These are phyloP conservation scores for Ctenoplectra terminalis DNA, from an alignment of 1,140 invertebrate species.

Conservation along the genomic window DNA sequence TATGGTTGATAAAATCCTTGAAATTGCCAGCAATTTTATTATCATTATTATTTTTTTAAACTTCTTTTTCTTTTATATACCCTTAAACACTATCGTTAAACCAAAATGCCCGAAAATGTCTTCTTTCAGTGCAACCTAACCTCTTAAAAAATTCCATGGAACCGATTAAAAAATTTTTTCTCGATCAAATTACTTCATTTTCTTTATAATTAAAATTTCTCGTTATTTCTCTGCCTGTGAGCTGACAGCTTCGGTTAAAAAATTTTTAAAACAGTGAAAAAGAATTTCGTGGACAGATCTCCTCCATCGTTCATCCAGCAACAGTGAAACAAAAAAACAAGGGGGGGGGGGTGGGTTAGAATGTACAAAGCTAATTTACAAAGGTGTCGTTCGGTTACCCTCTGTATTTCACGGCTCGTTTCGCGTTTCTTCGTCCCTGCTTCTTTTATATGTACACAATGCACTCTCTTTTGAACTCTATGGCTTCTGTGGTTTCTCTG, in stretches of 20 bases:
- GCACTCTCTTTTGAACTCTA: slow-evolving; percentile 46
- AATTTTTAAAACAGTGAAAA: neutral
- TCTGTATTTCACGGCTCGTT: slow-evolving; percentile 38
- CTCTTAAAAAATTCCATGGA: neutral
- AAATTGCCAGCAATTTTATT: slow-evolving; percentile 39
- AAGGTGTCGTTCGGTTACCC: slow-evolving; percentile 54
- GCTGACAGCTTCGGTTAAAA: neutral
- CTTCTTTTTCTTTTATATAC: neutral
- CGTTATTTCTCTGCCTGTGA: neutral
- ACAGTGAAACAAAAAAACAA: slow-evolving; percentile 32
- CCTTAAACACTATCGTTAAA: slow-evolving; percentile 8
- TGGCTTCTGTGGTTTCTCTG: slow-evolving; percentile 35
- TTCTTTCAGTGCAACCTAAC: neutral
- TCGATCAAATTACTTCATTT: neutral
- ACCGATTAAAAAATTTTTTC: neutral
- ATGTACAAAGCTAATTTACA: slow-evolving; percentile 61
- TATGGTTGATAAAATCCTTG: slow-evolving; percentile 22
- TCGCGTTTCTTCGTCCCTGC: slow-evolving; percentile 38
- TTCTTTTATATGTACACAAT: slow-evolving; percentile 55
- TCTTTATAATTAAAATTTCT: too few species aligned
- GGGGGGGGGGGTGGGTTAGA: slow-evolving; percentile 9
- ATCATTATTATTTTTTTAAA: neutral
- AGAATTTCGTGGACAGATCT: neutral
- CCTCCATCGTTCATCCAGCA: neutral
- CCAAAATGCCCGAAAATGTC: neutral